A percentile compares a stretch with the other conserved stretches of the same genome.
phyloP scores from a whole-genome alignment of 2,797 vertebrate species.

The Pseudochirops corinnae region DNA sequence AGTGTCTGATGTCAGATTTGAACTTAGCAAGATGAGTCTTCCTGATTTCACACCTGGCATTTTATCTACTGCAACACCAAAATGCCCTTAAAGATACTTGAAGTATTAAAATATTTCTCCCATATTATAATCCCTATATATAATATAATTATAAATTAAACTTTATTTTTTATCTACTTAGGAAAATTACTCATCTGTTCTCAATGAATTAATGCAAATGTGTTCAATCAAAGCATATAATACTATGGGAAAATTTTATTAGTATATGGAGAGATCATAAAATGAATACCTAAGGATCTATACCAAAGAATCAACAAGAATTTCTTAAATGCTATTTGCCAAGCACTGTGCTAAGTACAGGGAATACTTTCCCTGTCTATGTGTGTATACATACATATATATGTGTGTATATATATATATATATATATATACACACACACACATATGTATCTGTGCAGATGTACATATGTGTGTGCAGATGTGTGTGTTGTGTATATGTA shows the following conservation, averaged over 20 bases:
- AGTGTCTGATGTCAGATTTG: neutral
- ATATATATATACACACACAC: too few species aligned
- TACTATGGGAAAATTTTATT: neutral
- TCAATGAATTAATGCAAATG: too few species aligned
- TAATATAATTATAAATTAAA: too few species aligned
- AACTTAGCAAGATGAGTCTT: neutral
- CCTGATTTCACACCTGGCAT: neutral
- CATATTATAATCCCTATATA: fast-evolving
- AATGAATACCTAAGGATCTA: fast-evolving
- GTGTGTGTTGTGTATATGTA: too few species aligned
- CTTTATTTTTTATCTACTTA: fast-evolving
- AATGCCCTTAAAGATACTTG: neutral
- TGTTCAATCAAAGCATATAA: fast-evolving
- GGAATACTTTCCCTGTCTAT: too few species aligned
- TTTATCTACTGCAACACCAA: neutral
- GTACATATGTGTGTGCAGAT: too few species aligned
- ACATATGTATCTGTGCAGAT: too few species aligned
- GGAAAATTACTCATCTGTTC: fast-evolving
- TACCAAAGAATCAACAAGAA: neutral
- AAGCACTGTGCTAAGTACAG: neutral
- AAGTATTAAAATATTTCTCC: neutral
- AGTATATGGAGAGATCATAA: neutral
- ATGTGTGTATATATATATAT: too few species aligned
- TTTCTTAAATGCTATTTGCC: neutral
- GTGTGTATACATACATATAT: too few species aligned